These are phyloP conservation scores for Meleagris gallopavo DNA, from an alignment of 2,113 vertebrate genomes.

Conservation along the genomic window DNA sequence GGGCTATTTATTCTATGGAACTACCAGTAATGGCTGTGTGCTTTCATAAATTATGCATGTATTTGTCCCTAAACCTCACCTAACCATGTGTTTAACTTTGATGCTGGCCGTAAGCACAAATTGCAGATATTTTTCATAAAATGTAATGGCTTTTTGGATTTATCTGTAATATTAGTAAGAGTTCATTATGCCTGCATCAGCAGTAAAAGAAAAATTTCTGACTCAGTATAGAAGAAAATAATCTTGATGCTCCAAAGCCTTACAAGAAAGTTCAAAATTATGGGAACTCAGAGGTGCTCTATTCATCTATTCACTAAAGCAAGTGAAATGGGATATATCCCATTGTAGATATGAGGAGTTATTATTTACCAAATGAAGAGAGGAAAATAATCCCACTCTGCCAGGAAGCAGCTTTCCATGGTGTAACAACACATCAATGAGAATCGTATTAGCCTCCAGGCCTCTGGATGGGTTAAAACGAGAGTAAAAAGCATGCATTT, in stretches of 20 bases:
- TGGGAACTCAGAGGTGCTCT: background rate
- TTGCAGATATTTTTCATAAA: slow-evolving; percentile 29
- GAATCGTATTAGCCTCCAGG: background rate
- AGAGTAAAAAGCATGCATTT: background rate
- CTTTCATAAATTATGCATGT: slow-evolving; percentile 59
- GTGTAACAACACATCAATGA: background rate
- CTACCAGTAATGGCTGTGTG: slow-evolving; percentile 2
- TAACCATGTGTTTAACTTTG: slow-evolving; percentile 7
- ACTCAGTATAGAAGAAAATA: background rate
- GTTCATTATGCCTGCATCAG: background rate
- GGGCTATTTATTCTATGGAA: slow-evolving; percentile 21
- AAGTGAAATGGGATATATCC: slow-evolving; percentile 1
- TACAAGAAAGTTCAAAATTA: slow-evolving; percentile 24
- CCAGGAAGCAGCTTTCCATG: background rate
- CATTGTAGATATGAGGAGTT: slow-evolving; percentile 10
- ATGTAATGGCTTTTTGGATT: background rate
- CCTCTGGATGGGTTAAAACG: slow-evolving; percentile 8
- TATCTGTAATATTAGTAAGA: background rate
- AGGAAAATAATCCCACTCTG: background rate
- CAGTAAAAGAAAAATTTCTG: background rate
- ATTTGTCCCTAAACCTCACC: slow-evolving; percentile 43
- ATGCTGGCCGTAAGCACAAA: slow-evolving; percentile 9
- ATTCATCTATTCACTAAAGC: slow-evolving; percentile 8
- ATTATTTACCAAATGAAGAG: slow-evolving; percentile 35
- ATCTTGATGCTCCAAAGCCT: background rate